Conservation (phyloP, 2,113 vertebrate genomes). For the Pipa parva region DNA sequence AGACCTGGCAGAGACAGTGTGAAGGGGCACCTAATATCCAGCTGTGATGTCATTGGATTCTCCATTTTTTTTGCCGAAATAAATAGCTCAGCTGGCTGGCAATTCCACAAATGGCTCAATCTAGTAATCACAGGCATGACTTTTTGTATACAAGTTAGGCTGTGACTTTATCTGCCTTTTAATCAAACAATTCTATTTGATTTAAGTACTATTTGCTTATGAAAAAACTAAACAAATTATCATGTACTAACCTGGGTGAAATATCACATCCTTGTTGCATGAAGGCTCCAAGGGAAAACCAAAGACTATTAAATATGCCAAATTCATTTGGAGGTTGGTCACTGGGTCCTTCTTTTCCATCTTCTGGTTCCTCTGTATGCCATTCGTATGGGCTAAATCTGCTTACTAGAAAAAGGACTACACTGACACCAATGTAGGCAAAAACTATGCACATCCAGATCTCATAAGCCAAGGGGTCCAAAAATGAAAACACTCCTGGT, state of each 20-base stretch:
- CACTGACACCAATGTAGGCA: constrained; percentile 98
- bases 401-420: constrained; percentile 97
- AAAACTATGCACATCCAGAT: constrained; percentile 99
- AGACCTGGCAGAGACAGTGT: too few relatives aligned
- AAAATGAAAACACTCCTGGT: constrained; percentile 97
- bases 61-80: too few relatives aligned
- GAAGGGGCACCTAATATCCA: too few relatives aligned
- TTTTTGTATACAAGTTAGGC: too few relatives aligned
- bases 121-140: too few relatives aligned
- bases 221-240: too few relatives aligned
- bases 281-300: constrained; percentile 98
- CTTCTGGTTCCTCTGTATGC: constrained; percentile 95
- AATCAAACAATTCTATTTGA: too few relatives aligned
- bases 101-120: too few relatives aligned
- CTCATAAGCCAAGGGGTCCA: constrained; percentile 97
- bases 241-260: constrained; percentile 85
- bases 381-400: constrained; percentile 97
- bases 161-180: too few relatives aligned
- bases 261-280: constrained; percentile 99
- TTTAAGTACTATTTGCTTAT: too few relatives aligned
- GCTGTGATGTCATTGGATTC: too few relatives aligned
- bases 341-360: constrained; percentile 84
- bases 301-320: constrained; percentile 98
- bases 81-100: too few relatives aligned
- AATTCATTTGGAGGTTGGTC: constrained; percentile 98